These are phyloP conservation scores for Aix galericulata DNA, from an alignment of 2,113 vertebrate genomes.

Conservation along the genomic window DNA sequence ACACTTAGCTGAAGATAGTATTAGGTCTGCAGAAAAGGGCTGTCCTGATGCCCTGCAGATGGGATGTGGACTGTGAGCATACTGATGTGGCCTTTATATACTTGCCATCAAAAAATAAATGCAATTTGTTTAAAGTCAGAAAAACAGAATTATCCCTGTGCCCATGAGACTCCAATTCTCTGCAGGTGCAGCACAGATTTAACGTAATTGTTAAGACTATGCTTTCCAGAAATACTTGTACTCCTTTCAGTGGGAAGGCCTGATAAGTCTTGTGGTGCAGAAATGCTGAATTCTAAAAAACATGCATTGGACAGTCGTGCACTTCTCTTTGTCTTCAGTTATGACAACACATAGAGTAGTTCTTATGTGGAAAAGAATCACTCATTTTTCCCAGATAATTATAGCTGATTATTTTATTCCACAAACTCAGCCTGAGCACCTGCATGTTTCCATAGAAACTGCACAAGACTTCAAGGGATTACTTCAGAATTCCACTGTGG, in stretches of 20 bases:
- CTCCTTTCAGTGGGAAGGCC: neutral
- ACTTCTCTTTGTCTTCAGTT: neutral
- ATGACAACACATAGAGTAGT: neutral
- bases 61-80: neutral
- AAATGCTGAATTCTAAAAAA: neutral
- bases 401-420: neutral
- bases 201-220: neutral
- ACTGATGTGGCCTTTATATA: neutral
- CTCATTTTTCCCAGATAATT: neutral
- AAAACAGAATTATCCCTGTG: neutral
- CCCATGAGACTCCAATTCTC: neutral
- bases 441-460: conserved; percentile 33
- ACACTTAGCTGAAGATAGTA: neutral
- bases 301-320: neutral
- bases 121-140: neutral
- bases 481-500: neutral
- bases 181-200: neutral
- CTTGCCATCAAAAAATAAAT: neutral
- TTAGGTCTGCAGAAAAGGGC: neutral
- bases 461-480: neutral
- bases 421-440: neutral
- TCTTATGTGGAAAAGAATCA: neutral
- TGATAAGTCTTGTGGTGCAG: neutral
- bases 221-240: neutral
- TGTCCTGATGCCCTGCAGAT: rapidly evolving